phyloP scores from a whole-genome alignment of 2,888 invertebrate genomes.

The Drosophila koepferae region DNA sequence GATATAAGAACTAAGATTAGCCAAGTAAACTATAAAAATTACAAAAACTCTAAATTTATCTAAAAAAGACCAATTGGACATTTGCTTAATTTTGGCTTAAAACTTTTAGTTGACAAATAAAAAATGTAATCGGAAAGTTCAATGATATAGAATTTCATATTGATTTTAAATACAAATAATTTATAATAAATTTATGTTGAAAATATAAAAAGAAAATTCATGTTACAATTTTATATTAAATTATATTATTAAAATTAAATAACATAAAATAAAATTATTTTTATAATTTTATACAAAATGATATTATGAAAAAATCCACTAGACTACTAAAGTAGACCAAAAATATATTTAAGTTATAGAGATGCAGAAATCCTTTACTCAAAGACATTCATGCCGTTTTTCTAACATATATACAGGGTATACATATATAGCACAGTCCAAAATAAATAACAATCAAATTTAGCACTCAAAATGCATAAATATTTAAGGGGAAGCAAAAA shows the following conservation, averaged over 20 bases:
- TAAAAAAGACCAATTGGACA: not conserved
- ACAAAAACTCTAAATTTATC: not conserved
- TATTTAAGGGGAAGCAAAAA: conserved; percentile 28
- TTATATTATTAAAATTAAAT: too few species aligned
- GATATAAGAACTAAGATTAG: not conserved
- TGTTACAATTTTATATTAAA: too few species aligned
- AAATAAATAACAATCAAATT: not conserved
- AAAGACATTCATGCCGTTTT: not conserved
- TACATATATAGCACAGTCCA: not conserved
- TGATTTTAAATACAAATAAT: too few species aligned
- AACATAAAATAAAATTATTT: too few species aligned
- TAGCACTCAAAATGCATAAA: conserved; percentile 48
- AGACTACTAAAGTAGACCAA: not conserved
- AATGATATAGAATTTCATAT: too few species aligned
- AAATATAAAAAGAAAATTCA: too few species aligned
- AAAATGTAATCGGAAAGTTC: too few species aligned
- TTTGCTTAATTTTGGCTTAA: not conserved
- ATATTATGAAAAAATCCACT: not conserved
- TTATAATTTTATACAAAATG: too few species aligned
- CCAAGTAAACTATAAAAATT: not conserved
- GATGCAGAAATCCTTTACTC: not conserved
- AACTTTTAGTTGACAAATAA: not conserved
- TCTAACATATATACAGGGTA: not conserved
- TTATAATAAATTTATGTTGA: too few species aligned
- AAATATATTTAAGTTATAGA: not conserved